Evolutionary conservation across 1,140 invertebrate genomes (phyloP), one percentile per base, ranked within the genome.

Genomic region (Papilio machaon): DNA sequence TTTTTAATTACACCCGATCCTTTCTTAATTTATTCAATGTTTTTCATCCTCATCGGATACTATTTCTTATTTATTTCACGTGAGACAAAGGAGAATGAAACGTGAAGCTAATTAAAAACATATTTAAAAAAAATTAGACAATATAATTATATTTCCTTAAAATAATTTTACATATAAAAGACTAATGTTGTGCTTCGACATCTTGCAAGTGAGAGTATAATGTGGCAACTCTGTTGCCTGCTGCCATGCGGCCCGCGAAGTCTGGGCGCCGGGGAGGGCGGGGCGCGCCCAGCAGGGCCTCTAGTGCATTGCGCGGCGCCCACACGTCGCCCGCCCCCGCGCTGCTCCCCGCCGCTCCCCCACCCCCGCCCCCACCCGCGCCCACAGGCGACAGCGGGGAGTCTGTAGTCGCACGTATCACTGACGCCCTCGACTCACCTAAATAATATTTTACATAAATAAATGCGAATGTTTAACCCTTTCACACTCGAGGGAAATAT

Each of bases 321-420:
- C 93, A 92, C 86, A 95, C 89, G 82, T 95, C 89, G 78, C 89
- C 74, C 81, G 88, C 11, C 80, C 94, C 80, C 86, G 83, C 84
- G 82, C 89, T 73, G 82, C 88, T 11, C 80, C 94, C 80, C 86
- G 83, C 84, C 82, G 92, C 83, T 81, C 91, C 89, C 90, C 90
- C 87, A 85, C 94, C 23, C 23, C 23, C 23, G 23, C 23, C 23
- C 23, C 23, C 23, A 2, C 23, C 85, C 5, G 97, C 82, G 90
- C 91, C 91, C 1, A 89, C 95, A 8, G 97, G 97, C 1, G 97
- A 97, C 93, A 98, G 96, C 0, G 97, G 97, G 0, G 97, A 97
- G 88, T 98, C 97, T 0, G 97, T 97, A 1, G 97, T 97, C 1
- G 97, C 97, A 75, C 97, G 94, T 78, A 98, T 97, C 0, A 97